Percentiles rank a stretch among this genome's conserved stretches.
Conservation (phyloP, 1,140 invertebrate genomes). For the Rhizoglyphus robini region DNA sequence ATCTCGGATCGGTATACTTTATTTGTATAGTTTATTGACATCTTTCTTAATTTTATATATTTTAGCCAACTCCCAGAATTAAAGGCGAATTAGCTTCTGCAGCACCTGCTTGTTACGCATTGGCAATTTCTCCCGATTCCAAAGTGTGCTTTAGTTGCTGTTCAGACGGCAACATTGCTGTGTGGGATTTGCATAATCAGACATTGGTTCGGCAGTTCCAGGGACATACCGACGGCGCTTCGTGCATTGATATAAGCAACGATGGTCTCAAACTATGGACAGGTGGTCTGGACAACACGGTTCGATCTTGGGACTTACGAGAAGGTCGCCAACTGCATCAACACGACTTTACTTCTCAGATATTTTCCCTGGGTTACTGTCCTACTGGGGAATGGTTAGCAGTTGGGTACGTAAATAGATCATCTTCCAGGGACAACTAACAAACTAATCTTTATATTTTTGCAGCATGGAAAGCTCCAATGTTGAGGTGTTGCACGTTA, state of each 20-base stretch:
- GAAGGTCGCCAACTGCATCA: slow-evolving; percentile 23
- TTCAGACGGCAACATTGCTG: slow-evolving; percentile 85
- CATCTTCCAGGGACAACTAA: background rate
- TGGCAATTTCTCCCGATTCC: slow-evolving; percentile 91
- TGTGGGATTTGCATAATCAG: slow-evolving; percentile 88
- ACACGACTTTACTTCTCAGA: slow-evolving; percentile 64
- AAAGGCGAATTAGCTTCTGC: slow-evolving; percentile 80
- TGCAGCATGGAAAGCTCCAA: slow-evolving; percentile 86
- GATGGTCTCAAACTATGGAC: slow-evolving; percentile 92
- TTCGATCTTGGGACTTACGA: slow-evolving; percentile 92
- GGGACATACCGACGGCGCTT: slow-evolving; percentile 91
- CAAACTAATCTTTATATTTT: background rate
- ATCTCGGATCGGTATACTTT: slow-evolving; percentile 37
- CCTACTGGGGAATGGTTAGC: slow-evolving; percentile 94
- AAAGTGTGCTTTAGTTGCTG: slow-evolving; percentile 94
- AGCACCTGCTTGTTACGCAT: slow-evolving; percentile 90
- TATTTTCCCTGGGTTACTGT: slow-evolving; percentile 92
- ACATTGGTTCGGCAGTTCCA: slow-evolving; percentile 84
- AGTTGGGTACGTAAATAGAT: slow-evolving; percentile 43
- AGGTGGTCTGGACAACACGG: slow-evolving; percentile 91
- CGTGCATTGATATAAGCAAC: slow-evolving; percentile 90
- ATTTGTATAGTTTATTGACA: background rate
- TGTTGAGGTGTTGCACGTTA: slow-evolving; percentile 83
- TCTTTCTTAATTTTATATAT: background rate
- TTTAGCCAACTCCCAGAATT: slow-evolving; percentile 54